Evolutionary conservation across 2,888 invertebrate genomes (phyloP).

Genomic region (Macrophya annulata): DNA sequence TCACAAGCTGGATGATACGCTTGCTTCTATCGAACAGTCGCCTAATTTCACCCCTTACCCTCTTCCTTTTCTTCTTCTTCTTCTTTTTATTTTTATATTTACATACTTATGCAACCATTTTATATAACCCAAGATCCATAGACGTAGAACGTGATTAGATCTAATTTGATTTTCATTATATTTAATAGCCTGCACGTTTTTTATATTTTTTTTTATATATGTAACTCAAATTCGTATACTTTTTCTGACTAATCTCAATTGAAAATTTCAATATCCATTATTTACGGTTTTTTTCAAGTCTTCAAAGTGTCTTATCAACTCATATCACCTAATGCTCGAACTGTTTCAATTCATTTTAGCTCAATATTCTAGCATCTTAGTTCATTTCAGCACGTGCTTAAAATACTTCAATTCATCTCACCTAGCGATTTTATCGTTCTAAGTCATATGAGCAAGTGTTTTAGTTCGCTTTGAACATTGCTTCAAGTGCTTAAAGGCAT

Average conservation of each 20-base stretch:
- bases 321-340: not conserved
- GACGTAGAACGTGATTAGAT: slow-evolving; percentile 1
- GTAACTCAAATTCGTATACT: not conserved
- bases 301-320: not conserved
- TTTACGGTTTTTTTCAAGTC: not conserved
- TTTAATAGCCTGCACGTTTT: not conserved
- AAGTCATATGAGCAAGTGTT: not conserved
- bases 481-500: not conserved
- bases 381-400: too few relatives aligned
- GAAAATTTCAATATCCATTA: not conserved
- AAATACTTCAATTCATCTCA: too few relatives aligned
- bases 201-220: not conserved
- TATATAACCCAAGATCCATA: not conserved
- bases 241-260: not conserved
- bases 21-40: slow-evolving; percentile 30
- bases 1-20: slow-evolving; percentile 37
- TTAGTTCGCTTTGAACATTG: too few relatives aligned
- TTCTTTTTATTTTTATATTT: not conserved
- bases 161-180: not conserved
- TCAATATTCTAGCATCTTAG: too few relatives aligned
- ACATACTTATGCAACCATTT: slow-evolving; percentile 10
- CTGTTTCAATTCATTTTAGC: too few relatives aligned
- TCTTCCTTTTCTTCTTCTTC: not conserved
- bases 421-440: not conserved
- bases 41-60: slow-evolving; percentile 32